A percentile compares a stretch with the other conserved stretches of the same genome.
These are phyloP conservation scores for Drosophila colorata DNA, from an alignment of 2,888 invertebrate genomes.

Conservation along the genomic window DNA sequence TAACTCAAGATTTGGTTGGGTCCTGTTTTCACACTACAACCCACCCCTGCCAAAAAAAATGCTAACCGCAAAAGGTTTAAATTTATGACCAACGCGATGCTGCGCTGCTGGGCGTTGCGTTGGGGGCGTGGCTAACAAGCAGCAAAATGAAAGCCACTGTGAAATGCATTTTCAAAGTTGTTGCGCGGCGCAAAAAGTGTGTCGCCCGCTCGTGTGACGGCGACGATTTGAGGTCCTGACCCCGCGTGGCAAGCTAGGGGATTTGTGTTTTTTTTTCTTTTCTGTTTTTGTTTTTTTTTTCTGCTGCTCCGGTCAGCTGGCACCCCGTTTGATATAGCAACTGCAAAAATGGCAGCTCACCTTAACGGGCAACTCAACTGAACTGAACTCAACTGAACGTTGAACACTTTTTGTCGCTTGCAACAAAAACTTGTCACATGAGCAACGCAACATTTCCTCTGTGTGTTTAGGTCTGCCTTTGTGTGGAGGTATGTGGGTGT, in stretches of 20 bases:
- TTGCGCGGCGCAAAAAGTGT: slow-evolving; percentile 54
- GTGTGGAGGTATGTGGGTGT: slow-evolving; percentile 3
- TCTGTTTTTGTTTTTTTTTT: slow-evolving; percentile 5
- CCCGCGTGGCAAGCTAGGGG: slow-evolving; percentile 52
- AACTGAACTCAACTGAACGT: slow-evolving; percentile 56
- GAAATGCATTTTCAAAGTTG: slow-evolving; percentile 76
- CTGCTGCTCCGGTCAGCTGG: slow-evolving; percentile 35
- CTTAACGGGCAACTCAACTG: slow-evolving; percentile 68
- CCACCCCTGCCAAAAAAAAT: slow-evolving; percentile 28
- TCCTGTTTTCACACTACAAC: slow-evolving; percentile 9
- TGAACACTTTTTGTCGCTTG: slow-evolving; percentile 60
- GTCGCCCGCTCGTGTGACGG: slow-evolving; percentile 58
- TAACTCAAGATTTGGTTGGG: slow-evolving; percentile 59
- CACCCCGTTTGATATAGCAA: slow-evolving; percentile 72
- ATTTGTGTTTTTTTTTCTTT: slow-evolving; percentile 24
- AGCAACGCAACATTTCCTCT: slow-evolving; percentile 76
- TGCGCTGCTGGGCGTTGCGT: slow-evolving; percentile 24
- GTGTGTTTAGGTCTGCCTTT: slow-evolving; percentile 38
- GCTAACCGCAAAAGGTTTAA: slow-evolving; percentile 70
- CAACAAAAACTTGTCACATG: slow-evolving; percentile 75
- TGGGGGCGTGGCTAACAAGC: slow-evolving; percentile 69
- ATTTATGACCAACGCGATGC: slow-evolving; percentile 70
- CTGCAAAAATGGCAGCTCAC: slow-evolving; percentile 77
- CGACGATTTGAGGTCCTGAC: slow-evolving; percentile 72
- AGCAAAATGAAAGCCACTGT: slow-evolving; percentile 72